Conservation (phyloP, 2,888 invertebrate species). For the Uropetala carovei region DNA sequence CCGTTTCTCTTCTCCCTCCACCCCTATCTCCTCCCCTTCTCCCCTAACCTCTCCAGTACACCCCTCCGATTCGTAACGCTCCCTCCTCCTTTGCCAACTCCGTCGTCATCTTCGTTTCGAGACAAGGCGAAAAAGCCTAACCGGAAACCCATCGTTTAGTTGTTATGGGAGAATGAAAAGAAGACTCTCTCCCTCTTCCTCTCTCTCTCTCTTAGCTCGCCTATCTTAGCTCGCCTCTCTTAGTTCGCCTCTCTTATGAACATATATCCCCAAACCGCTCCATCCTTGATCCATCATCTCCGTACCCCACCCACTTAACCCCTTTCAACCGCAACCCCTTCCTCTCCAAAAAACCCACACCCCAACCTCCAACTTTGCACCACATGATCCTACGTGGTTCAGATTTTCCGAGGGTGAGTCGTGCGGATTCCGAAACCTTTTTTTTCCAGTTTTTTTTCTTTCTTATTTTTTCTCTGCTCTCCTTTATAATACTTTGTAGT, state of each 20-base stretch:
- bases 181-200: too few species aligned
- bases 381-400: not conserved
- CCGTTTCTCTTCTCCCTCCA: not conserved
- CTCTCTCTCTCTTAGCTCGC: too few species aligned
- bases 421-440: not conserved
- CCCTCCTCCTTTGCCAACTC: too few species aligned
- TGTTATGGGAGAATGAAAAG: not conserved
- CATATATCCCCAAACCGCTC: not conserved
- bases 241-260: too few species aligned
- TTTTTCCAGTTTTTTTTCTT: not conserved
- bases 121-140: not conserved
- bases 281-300: too few species aligned
- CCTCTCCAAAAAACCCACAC: not conserved
- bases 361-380: not conserved
- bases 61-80: not conserved
- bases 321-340: not conserved
- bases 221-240: too few species aligned
- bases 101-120: too few species aligned
- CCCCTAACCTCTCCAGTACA: not conserved
- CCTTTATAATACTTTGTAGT: slow-evolving; percentile 35
- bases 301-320: not conserved
- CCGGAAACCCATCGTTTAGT: slow-evolving; percentile 17
- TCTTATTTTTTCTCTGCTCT: not conserved
- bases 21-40: not conserved
- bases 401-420: not conserved